A percentile compares a stretch with the other conserved stretches of the same genome.
Conservation (phyloP, 2,797 vertebrate species). For the Hyperoplus immaculatus region DNA sequence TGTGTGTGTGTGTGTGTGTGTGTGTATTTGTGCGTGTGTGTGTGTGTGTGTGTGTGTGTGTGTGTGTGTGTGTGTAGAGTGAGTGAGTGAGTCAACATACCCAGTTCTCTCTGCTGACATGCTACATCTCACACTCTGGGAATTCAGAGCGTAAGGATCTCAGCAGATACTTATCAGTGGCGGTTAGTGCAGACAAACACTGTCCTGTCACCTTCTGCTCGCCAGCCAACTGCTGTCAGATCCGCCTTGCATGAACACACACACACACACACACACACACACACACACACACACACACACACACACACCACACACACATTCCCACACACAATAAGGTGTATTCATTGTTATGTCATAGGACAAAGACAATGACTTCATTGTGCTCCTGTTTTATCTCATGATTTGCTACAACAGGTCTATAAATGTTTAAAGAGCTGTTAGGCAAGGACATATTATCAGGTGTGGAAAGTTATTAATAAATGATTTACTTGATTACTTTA, state of each 20-base stretch:
- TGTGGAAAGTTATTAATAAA: background rate
- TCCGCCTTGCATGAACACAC: background rate
- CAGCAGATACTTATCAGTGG: constrained; percentile 86
- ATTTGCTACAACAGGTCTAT: constrained; percentile 5
- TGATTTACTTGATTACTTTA: background rate
- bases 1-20: too few relatives aligned
- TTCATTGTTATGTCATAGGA: constrained; percentile 8
- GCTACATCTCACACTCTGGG: constrained; percentile 82
- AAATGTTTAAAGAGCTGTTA: background rate
- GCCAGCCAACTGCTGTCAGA: constrained; percentile 45
- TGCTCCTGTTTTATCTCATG: constrained; percentile 15
- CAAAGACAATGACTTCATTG: constrained; percentile 35
- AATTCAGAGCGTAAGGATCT: constrained; percentile 67
- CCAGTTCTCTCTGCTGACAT: constrained; percentile 79
- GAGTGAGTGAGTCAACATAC: constrained; percentile 62
- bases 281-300: constrained; percentile 16
- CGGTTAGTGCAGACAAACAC: constrained; percentile 78
- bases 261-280: constrained; percentile 14
- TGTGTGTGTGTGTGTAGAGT: background rate
- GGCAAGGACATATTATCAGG: background rate
- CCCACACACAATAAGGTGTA: constrained; percentile 8
- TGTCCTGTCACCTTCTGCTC: constrained; percentile 68
- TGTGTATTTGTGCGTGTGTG: too few relatives aligned
- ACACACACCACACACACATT: constrained; percentile 19
- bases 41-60: background rate